phyloP scores from a whole-genome alignment of 35 echinoderm and acorn worm species.

The Anneissia japonica region DNA sequence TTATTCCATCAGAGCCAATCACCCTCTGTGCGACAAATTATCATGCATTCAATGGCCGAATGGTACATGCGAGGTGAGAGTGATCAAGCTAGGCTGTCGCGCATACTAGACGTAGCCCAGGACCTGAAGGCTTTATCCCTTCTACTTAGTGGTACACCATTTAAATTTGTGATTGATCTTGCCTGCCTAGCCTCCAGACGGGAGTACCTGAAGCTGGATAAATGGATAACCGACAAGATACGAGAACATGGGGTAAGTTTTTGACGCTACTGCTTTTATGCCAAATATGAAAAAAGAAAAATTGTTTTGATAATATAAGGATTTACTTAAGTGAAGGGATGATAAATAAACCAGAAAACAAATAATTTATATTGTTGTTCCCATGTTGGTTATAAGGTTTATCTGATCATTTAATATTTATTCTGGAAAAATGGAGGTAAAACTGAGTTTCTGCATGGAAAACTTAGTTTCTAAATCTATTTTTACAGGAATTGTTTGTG shows the following conservation, averaged over 20 bases:
- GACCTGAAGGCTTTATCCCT: constrained; percentile 91
- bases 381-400: too few relatives aligned
- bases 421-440: too few relatives aligned
- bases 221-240: constrained; percentile 99
- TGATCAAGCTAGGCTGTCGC: constrained; percentile 85
- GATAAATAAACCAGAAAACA: too few relatives aligned
- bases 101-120: constrained; percentile 96
- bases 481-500: constrained; percentile 82
- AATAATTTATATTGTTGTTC: too few relatives aligned
- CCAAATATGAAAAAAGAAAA: too few relatives aligned
- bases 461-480: constrained; percentile 6
- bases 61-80: constrained; percentile 93
- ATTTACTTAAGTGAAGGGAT: too few relatives aligned
- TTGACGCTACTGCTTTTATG: too few relatives aligned
- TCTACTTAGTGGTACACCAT: constrained; percentile 85
- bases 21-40: constrained; percentile 69
- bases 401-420: too few relatives aligned
- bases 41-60: constrained; percentile 95
- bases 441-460: too few relatives aligned
- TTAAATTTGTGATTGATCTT: constrained; percentile 90
- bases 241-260: constrained; percentile 96
- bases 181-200: constrained; percentile 89
- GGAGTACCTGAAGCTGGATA: constrained; percentile 96
- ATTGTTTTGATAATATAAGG: too few relatives aligned
- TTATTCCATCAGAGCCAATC: constrained; percentile 59